Evolutionary conservation across 2,888 invertebrate genomes (phyloP), one percentile per base, ranked within the genome.

Genomic region (Crematogaster levior): DNA sequence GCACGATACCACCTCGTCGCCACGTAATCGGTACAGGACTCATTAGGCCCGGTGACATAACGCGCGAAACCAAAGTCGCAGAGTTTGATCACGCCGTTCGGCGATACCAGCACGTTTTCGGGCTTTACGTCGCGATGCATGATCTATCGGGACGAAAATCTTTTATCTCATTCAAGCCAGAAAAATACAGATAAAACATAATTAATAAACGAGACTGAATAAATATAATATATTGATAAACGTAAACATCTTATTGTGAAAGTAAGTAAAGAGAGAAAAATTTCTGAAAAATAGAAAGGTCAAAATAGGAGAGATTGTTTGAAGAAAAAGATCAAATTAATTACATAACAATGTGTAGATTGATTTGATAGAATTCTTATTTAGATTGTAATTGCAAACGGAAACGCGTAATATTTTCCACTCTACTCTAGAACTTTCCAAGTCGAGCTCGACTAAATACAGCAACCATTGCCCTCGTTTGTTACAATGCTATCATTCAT

Each of bases 31-130:
- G 97, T 98, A 95, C 97, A 98, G 0, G 97, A 96, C 93, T 98
- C 98, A 0, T 97, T 97, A 1, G 96, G 95, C 0, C 96, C 95
- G 0, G 97, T 96, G 79, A 97, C 95, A 0, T 97, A 95, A 48
- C 98, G 95, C 0, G 98, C 98, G 92, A 98, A 98, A 1, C 98
- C 98, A 89, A 98, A 97, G 95, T 98, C 98, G 93, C 98, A 98
- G n/a, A 98, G 95, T 95, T 98, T 98, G 53, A 98, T 97, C 5
- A 98, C 96, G 0, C 98, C 98, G 53, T 96, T 95, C 84, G 96
- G 96, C 0, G 97, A 97, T 0, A 98, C 97, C 81, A 98, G 95
- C 60, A 98, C 97, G 93, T 98, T 98, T 93, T 98, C 98, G 3
- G 98, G 98, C 92, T 98, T 98, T 63, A 98, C 96, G 93, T 98